These are phyloP conservation scores for Oscheius myriophilus DNA, from an alignment of 2,888 invertebrate species.

Conservation along the genomic window DNA sequence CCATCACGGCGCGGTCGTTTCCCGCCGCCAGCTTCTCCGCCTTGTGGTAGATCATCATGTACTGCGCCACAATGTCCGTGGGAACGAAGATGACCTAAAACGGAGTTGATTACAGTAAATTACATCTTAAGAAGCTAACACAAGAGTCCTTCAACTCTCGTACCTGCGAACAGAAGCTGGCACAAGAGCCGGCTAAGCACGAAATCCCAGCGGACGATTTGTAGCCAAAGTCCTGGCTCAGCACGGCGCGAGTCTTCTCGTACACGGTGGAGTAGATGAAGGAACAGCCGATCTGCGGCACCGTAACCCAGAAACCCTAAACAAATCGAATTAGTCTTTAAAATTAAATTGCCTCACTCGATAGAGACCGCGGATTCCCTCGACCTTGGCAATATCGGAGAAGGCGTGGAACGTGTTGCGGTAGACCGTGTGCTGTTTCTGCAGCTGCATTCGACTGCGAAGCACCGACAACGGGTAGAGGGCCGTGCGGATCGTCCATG, in stretches of 20 bases:
- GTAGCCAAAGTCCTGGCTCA: slow-evolving; percentile 44
- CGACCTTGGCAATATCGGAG: slow-evolving; percentile 45
- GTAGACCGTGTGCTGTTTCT: slow-evolving; percentile 59
- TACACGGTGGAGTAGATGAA: slow-evolving; percentile 60
- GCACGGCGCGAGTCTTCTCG: slow-evolving; percentile 48
- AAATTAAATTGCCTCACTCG: slow-evolving; percentile 29
- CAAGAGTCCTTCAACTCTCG: too few species aligned
- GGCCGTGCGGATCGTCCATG: slow-evolving; percentile 52
- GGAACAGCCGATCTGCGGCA: slow-evolving; percentile 58
- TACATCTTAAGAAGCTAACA: too few species aligned
- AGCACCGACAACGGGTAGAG: slow-evolving; percentile 58
- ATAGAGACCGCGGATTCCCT: slow-evolving; percentile 55
- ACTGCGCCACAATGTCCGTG: slow-evolving; percentile 58
- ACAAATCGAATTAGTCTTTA: background rate
- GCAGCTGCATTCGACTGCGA: slow-evolving; percentile 57
- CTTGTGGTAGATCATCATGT: slow-evolving; percentile 62
- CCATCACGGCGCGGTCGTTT: slow-evolving; percentile 47
- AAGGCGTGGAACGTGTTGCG: slow-evolving; percentile 55
- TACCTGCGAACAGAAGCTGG: slow-evolving; percentile 51
- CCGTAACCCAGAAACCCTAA: slow-evolving; percentile 59
- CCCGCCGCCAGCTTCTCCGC: slow-evolving; percentile 49
- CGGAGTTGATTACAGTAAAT: too few species aligned
- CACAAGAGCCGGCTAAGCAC: slow-evolving; percentile 50
- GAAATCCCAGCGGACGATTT: slow-evolving; percentile 44
- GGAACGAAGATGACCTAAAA: slow-evolving; percentile 56